A percentile compares a stretch with the other conserved stretches of the same genome.
phyloP scores from a whole-genome alignment of 2,797 vertebrate genomes.

The Gadopsis bispinosus region DNA sequence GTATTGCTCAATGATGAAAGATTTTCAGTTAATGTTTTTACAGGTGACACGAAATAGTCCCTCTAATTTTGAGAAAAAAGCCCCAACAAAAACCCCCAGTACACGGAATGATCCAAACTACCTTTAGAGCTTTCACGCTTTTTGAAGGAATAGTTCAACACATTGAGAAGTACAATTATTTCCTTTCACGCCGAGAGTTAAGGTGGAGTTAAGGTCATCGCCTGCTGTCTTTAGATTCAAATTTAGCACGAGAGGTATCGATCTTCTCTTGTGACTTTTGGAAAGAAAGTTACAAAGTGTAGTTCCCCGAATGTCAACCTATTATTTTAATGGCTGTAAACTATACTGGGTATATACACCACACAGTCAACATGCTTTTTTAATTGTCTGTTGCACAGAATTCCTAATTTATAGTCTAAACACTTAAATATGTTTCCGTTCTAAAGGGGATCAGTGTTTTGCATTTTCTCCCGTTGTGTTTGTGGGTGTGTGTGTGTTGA shows the following conservation, averaged over 20 bases:
- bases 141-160: background rate
- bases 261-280: background rate
- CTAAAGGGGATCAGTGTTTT: background rate
- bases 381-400: background rate
- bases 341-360: background rate
- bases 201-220: background rate
- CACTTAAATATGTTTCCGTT: background rate
- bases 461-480: constrained; percentile 15
- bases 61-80: background rate
- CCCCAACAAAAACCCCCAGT: too few species aligned
- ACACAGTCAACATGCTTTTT: background rate
- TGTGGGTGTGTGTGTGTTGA: constrained; percentile 24
- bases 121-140: background rate
- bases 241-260: background rate
- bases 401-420: background rate
- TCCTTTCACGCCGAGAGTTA: background rate
- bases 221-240: background rate
- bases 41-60: background rate
- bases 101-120: background rate
- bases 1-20: background rate
- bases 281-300: background rate
- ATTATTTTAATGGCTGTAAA: background rate
- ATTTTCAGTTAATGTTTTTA: background rate
- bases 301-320: background rate
- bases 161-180: background rate